A percentile compares a stretch with the other conserved stretches of the same genome.
These are phyloP conservation scores for Tryphoninae sp. DNA, from an alignment of 2,888 invertebrate species.

Conservation along the genomic window DNA sequence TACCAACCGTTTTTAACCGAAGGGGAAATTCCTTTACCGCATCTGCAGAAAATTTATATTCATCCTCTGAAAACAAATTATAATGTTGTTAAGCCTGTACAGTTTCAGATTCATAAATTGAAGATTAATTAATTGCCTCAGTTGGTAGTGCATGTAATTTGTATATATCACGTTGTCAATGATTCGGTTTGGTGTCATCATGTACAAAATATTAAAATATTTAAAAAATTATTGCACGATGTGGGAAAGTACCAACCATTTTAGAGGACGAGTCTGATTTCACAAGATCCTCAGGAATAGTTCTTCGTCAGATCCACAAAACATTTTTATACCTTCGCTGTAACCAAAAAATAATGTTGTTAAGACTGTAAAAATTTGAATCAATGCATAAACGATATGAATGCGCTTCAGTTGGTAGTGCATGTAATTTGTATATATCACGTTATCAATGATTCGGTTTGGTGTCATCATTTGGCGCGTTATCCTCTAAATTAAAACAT, in stretches of 20 bases:
- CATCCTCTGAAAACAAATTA: not conserved
- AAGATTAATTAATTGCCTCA: conserved; percentile 10
- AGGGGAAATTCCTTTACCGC: not conserved
- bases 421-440: conserved; percentile 50
- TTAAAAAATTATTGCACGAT: not conserved
- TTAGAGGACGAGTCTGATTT: not conserved
- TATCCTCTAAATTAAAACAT: not conserved
- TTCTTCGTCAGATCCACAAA: not conserved
- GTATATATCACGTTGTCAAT: conserved; percentile 35
- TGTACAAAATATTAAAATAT: conserved; percentile 13
- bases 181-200: conserved; percentile 56
- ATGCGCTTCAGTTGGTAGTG: conserved; percentile 56
- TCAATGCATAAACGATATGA: not conserved
- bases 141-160: conserved; percentile 59
- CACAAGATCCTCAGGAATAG: not conserved
- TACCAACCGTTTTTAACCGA: not conserved
- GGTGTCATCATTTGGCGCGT: conserved; percentile 44
- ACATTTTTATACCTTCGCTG: not conserved
- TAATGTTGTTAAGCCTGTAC: not conserved
- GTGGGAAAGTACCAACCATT: not conserved
- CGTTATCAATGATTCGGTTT: conserved; percentile 46
- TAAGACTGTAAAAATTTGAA: not conserved
- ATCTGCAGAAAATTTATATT: not conserved
- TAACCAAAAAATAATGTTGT: not conserved
- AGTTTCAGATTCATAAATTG: not conserved